Percentiles rank a stretch among this genome's conserved stretches.
These are phyloP conservation scores for Scatophagus argus DNA, from an alignment of 2,113 vertebrate genomes.

Conservation along the genomic window DNA sequence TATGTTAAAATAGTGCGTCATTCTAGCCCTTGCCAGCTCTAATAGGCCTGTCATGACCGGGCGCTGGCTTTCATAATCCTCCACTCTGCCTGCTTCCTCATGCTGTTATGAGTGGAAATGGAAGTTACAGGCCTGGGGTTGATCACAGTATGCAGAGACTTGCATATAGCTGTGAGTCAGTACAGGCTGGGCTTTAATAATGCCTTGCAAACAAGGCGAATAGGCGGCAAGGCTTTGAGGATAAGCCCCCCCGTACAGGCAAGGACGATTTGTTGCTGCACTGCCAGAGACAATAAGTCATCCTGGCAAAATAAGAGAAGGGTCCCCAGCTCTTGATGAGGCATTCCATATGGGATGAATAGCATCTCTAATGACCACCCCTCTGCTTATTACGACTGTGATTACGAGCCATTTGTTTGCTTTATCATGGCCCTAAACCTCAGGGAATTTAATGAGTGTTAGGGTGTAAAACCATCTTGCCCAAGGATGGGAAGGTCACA, in stretches of 20 bases:
- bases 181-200: conserved; percentile 50
- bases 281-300: conserved; percentile 75
- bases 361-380: conserved; percentile 76
- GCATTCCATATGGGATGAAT: conserved; percentile 71
- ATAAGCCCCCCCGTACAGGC: conserved; percentile 50
- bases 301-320: conserved; percentile 64
- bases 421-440: conserved; percentile 79
- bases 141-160: conserved; percentile 28
- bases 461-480: conserved; percentile 68
- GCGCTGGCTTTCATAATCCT: conserved; percentile 27
- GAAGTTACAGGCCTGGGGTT: conserved; percentile 38
- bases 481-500: conserved; percentile 71
- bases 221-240: conserved; percentile 49
- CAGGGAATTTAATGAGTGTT: conserved; percentile 72
- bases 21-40: conserved; percentile 31
- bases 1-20: conserved; percentile 9
- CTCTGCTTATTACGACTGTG: conserved; percentile 75
- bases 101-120: conserved; percentile 44
- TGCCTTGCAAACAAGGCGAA: conserved; percentile 56
- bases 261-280: conserved; percentile 54
- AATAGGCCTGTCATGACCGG: conserved; percentile 38
- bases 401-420: conserved; percentile 83
- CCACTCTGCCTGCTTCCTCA: conserved; percentile 15
- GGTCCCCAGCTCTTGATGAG: conserved; percentile 55
- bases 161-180: conserved; percentile 31